These are phyloP conservation scores for Sesia apiformis DNA, from an alignment of 2,888 invertebrate species.

Conservation along the genomic window DNA sequence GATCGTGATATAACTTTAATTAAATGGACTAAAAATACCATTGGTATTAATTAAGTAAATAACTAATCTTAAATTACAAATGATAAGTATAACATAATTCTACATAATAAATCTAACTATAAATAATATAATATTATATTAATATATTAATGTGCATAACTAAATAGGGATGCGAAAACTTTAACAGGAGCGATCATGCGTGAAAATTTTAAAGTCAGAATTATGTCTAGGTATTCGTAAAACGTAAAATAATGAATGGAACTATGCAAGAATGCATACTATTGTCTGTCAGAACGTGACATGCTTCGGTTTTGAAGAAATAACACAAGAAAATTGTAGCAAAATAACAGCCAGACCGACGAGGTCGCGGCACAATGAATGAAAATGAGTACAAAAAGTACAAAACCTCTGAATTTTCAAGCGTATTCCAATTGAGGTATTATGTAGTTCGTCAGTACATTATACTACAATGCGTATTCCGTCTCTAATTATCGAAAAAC, in stretches of 20 bases:
- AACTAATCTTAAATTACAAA: too few relatives aligned
- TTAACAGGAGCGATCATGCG: constrained; percentile 18
- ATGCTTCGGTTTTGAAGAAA: constrained; percentile 11
- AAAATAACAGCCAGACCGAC: not conserved
- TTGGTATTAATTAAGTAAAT: too few relatives aligned
- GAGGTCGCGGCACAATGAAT: not conserved
- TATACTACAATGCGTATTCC: not conserved
- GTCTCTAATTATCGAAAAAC: constrained; percentile 2
- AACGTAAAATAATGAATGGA: constrained; percentile 26
- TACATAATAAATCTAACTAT: not conserved
- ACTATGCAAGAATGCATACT: constrained; percentile 30
- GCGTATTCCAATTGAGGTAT: constrained; percentile 8
- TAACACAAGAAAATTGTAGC: not conserved
- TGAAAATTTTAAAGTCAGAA: constrained; percentile 26
- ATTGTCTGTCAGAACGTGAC: constrained; percentile 10
- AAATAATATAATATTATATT: too few relatives aligned
- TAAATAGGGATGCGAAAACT: not conserved
- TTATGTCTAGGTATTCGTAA: constrained; percentile 15
- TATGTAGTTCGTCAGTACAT: too few relatives aligned
- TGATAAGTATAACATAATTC: too few relatives aligned
- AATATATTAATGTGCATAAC: not conserved
- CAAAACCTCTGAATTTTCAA: not conserved
- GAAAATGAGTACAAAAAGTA: not conserved
- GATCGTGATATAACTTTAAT: constrained; percentile 1
- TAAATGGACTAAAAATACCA: not conserved